phyloP scores from a whole-genome alignment of 2,888 invertebrate genomes.

The Tipula vernalis region DNA sequence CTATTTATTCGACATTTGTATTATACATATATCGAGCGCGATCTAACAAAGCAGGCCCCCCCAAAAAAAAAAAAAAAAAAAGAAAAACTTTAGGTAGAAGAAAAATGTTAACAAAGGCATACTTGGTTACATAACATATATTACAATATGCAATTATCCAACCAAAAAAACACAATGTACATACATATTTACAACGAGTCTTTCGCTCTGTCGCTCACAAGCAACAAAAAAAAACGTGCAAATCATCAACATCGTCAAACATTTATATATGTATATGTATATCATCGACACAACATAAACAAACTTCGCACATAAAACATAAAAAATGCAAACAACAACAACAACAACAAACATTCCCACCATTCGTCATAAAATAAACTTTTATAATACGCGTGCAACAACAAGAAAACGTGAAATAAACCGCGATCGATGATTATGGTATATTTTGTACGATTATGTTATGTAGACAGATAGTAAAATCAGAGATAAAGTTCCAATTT shows the following conservation, averaged over 20 bases:
- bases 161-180: background rate
- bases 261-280: background rate
- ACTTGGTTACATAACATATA: background rate
- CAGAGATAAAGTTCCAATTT: background rate
- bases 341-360: background rate
- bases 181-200: background rate
- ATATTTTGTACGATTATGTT: background rate
- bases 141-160: background rate
- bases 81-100: background rate
- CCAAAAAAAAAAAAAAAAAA: too few species aligned
- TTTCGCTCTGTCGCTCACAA: background rate
- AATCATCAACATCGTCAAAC: background rate
- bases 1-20: background rate
- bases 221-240: background rate
- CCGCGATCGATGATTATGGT: background rate
- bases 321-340: too few species aligned
- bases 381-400: background rate
- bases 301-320: background rate
- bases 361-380: background rate
- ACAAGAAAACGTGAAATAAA: background rate
- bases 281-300: background rate
- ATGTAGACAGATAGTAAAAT: background rate
- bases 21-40: background rate
- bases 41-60: background rate
- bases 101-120: background rate